These are phyloP conservation scores for Pseudachorutes palmiensis DNA, from an alignment of 1,140 invertebrate genomes.

Conservation along the genomic window DNA sequence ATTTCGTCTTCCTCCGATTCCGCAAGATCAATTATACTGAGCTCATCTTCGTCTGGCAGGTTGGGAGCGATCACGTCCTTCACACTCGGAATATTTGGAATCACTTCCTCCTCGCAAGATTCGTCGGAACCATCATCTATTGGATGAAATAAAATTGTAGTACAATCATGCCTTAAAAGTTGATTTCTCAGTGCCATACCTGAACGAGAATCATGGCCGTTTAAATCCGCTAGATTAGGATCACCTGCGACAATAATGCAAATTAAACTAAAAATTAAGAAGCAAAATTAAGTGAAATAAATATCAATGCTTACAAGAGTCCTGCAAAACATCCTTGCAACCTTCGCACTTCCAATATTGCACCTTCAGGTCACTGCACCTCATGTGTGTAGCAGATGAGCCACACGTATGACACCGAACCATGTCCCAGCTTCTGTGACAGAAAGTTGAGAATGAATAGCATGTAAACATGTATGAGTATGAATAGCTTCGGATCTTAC, in stretches of 20 bases:
- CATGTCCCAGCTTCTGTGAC: conserved; percentile 46
- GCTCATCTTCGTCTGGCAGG: too few relatives aligned
- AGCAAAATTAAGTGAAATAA: not conserved
- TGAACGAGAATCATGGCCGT: not conserved
- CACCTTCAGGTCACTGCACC: conserved; percentile 42
- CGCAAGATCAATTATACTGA: too few relatives aligned
- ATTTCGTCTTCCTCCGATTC: not conserved
- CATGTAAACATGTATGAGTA: not conserved
- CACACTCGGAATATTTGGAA: not conserved
- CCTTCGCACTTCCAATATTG: conserved; percentile 18
- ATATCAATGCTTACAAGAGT: not conserved
- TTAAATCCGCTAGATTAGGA: not conserved
- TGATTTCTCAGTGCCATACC: not conserved
- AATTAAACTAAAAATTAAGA: not conserved
- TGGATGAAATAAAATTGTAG: not conserved
- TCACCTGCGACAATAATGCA: not conserved
- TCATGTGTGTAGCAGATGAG: conserved; percentile 50
- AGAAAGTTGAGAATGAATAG: conserved; percentile 27
- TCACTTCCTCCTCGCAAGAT: not conserved
- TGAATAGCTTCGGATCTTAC: not conserved
- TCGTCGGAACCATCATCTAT: not conserved
- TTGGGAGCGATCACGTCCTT: not conserved
- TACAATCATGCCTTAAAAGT: too few relatives aligned
- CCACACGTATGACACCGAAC: conserved; percentile 51
- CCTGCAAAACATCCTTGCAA: conserved; percentile 11